Percentiles rank a stretch among this genome's conserved stretches.
These are phyloP conservation scores for Taurulus bubalis DNA, from an alignment of 2,113 vertebrate species.

Conservation along the genomic window DNA sequence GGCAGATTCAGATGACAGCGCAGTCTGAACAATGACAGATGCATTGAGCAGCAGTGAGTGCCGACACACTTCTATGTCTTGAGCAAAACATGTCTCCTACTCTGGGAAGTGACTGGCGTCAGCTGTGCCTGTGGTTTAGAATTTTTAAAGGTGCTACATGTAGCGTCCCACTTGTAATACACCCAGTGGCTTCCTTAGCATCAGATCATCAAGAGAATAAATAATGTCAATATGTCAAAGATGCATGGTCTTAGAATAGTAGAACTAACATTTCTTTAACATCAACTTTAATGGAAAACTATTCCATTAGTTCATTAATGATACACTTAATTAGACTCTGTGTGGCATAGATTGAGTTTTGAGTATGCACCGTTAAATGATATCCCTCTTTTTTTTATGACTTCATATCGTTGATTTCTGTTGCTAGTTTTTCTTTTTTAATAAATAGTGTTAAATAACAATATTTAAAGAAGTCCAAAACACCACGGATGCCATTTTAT, in stretches of 20 bases:
- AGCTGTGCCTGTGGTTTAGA: constrained; percentile 1
- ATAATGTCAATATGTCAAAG: not conserved
- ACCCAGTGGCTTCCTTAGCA: not conserved
- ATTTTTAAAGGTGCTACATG: not conserved
- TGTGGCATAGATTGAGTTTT: not conserved
- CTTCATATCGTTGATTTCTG: no score
- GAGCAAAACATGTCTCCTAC: not conserved
- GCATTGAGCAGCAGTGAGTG: constrained; percentile 18
- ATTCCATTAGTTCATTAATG: not conserved
- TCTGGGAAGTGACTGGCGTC: not conserved
- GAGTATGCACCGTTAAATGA: no score
- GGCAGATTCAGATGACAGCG: constrained; percentile 31
- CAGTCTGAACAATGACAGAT: constrained; percentile 32
- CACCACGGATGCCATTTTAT: no score
- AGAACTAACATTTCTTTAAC: not conserved
- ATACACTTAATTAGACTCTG: not conserved
- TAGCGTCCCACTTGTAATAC: not conserved
- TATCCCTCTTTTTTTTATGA: no score
- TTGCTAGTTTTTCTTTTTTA: no score
- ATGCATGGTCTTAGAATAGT: not conserved
- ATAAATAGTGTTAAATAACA: no score
- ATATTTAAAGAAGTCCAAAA: no score
- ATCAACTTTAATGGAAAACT: not conserved
- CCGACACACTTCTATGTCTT: constrained; percentile 12
- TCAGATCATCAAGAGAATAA: not conserved